phyloP scores from a whole-genome alignment of 2,797 vertebrate species.

The Thripadectes ignobilis region DNA sequence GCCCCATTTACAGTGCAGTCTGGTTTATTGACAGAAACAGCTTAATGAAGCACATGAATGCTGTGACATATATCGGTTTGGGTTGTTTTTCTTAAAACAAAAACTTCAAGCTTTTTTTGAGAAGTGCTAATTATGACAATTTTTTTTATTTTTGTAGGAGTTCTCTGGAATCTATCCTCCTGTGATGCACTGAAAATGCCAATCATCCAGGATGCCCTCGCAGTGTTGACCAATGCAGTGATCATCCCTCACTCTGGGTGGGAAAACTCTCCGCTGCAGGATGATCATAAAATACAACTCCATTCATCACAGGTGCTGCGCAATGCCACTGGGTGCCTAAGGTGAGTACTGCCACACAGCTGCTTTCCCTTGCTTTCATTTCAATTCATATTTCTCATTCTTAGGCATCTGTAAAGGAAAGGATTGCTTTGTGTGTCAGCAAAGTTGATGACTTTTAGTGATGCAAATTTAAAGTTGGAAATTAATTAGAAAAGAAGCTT shows the following conservation, averaged over 20 bases:
- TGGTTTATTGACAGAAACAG: background rate
- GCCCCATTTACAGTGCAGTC: no score
- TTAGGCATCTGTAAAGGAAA: background rate
- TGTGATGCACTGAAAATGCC: conserved; percentile 99
- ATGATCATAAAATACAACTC: conserved; percentile 94
- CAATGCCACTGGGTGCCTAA: conserved; percentile 98
- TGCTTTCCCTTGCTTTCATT: background rate
- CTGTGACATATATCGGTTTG: background rate
- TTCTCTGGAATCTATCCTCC: conserved; percentile 97
- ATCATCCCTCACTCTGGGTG: conserved; percentile 97
- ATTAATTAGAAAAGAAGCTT: background rate
- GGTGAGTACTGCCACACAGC: conserved; percentile 75
- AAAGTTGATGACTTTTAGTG: background rate
- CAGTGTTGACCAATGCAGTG: conserved; percentile 95
- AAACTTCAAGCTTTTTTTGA: background rate
- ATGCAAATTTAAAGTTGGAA: background rate
- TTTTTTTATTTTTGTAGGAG: conserved; percentile 79
- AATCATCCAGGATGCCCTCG: conserved; percentile 97
- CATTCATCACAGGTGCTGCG: conserved; percentile 98
- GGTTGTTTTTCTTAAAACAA: background rate
- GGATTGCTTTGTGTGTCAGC: background rate
- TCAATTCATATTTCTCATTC: background rate
- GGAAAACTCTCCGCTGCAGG: conserved; percentile 94
- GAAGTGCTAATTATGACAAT: background rate
- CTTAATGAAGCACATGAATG: background rate